Base-by-base conservation (phyloP, 1,140 invertebrate species). In the Cotesia chilonis region DNA sequence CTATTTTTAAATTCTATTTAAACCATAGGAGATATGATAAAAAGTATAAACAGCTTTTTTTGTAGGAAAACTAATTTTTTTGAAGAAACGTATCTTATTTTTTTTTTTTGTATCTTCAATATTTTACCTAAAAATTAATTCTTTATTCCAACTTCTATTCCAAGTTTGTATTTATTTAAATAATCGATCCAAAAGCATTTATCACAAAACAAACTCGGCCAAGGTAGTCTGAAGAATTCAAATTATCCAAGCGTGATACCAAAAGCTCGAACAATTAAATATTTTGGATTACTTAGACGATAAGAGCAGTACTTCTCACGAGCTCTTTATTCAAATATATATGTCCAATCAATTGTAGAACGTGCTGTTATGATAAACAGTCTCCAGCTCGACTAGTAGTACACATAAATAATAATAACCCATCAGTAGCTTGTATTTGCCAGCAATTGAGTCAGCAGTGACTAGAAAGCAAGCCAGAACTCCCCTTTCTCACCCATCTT, bases 281-380 rank as follows among this genome's bases (percentile, higher is more conserved):
- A 47, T 59, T 59, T 61, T 57, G 28, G 59, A 57, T 28, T 17
- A 66, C 4, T 72, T 36, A 28, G 0, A 47, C 9, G 41, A 67
- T 57, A 67, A 67, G n/a, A 47, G 6, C 51, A 36, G 38, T 41
- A 38, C 14, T 67, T 37, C 69, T 55, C 14, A 14, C 55, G 38
- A 64, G 17, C 4, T 51, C 20, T 14, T 14, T 14, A 14, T 14
- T 14, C 14, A 14, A 14, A 14, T 14, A 14, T 14, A 14, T 14
- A 9, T 51, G 61, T 41, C 60, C 14, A 14, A 14, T 68, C 66
- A 52, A 38, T 20, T 65, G 10, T 47, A 51, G 54, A 12, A 28
- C 67, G 17, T 61, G 72, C 36, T 63, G 54, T 64, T 68, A 69
- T 72, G 69, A 75, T 68, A 57, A 71, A 69, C 55, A 66, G 70